phyloP scores from a whole-genome alignment of 1,140 invertebrate genomes.

The Papilio dardanus region DNA sequence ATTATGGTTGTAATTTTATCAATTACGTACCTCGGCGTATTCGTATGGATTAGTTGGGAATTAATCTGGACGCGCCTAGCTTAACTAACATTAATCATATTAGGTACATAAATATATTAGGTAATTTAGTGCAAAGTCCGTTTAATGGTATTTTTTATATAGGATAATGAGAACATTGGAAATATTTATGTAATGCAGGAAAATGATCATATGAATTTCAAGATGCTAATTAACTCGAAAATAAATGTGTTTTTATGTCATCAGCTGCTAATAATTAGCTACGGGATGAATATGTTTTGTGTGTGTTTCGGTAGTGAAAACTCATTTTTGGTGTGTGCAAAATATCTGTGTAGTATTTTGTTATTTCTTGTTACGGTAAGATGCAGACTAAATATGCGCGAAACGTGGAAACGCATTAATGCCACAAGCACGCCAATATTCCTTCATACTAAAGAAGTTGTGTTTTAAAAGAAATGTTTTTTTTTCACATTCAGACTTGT shows the following conservation, averaged over 20 bases:
- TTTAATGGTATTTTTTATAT: too few relatives aligned
- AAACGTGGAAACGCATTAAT: constrained; percentile 63
- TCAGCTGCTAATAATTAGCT: too few relatives aligned
- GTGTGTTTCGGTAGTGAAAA: too few relatives aligned
- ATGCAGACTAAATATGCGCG: constrained; percentile 21
- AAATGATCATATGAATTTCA: too few relatives aligned
- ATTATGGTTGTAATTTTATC: constrained; percentile 5
- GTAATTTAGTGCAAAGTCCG: too few relatives aligned
- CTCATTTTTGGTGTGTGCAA: neutral
- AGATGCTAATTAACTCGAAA: too few relatives aligned
- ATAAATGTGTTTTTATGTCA: too few relatives aligned
- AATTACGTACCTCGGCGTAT: neutral
- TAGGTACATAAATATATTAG: too few relatives aligned
- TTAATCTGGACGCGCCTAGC: neutral
- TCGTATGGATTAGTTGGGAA: constrained; percentile 11
- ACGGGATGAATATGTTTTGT: too few relatives aligned
- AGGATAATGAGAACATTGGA: too few relatives aligned
- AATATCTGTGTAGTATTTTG: neutral
- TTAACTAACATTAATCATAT: neutral
- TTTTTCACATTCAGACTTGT: neutral
- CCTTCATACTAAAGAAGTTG: constrained; percentile 59
- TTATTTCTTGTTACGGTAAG: neutral
- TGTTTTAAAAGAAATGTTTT: constrained; percentile 41
- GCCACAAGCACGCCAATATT: constrained; percentile 49
- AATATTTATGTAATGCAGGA: too few relatives aligned